These are phyloP conservation scores for Xanthorhoe spadicearia DNA, from an alignment of 2,888 invertebrate genomes.

Conservation along the genomic window DNA sequence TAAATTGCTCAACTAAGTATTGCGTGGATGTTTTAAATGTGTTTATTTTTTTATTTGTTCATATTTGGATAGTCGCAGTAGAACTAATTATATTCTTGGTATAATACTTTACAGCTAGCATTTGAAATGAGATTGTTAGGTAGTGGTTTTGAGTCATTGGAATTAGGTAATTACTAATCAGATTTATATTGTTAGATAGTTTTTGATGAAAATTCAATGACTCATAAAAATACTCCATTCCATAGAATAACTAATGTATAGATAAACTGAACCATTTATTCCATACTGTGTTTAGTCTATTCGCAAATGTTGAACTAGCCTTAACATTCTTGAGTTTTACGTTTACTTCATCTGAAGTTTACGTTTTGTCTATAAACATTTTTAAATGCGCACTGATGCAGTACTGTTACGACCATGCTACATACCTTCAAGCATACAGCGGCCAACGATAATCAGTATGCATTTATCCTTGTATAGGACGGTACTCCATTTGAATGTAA, in stretches of 20 bases:
- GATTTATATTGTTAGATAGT: slow-evolving; percentile 17
- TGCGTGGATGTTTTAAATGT: slow-evolving; percentile 52
- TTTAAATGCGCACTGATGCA: neutral
- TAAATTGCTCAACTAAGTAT: slow-evolving; percentile 81
- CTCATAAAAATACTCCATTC: slow-evolving; percentile 46
- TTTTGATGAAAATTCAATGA: slow-evolving; percentile 34
- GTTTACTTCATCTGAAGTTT: too few relatives aligned
- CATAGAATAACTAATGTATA: slow-evolving; percentile 44
- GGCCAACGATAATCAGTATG: too few relatives aligned
- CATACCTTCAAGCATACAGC: too few relatives aligned
- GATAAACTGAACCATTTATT: neutral
- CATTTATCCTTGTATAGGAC: too few relatives aligned
- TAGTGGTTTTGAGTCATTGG: slow-evolving; percentile 31
- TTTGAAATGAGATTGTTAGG: slow-evolving; percentile 40
- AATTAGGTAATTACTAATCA: slow-evolving; percentile 22
- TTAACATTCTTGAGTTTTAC: neutral
- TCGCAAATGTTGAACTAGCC: neutral
- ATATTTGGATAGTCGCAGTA: slow-evolving; percentile 46
- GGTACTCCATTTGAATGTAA: too few relatives aligned
- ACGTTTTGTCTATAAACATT: too few relatives aligned
- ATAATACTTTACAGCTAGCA: slow-evolving; percentile 28
- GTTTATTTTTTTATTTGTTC: slow-evolving; percentile 48
- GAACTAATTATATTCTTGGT: slow-evolving; percentile 26
- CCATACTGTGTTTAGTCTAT: neutral
- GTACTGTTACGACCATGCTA: neutral